Base-by-base conservation (phyloP, 2,113 vertebrate genomes). In the Thymallus thymallus region DNA sequence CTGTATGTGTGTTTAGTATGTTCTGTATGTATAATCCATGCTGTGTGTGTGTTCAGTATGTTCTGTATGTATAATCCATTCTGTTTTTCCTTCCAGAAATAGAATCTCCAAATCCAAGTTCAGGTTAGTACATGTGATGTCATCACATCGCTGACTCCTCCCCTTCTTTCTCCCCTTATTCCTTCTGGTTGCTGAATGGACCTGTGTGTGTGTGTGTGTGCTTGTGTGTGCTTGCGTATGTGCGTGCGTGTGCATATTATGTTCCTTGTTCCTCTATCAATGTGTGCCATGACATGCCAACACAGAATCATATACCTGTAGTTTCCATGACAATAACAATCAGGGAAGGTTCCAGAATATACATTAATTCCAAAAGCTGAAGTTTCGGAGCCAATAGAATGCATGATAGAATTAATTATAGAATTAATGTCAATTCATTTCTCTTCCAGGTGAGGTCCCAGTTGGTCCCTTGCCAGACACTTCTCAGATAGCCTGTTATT, bases 41-140 rank as follows among this genome's bases (percentile, higher is more conserved):
- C 83, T 95, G 90, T 96, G 12, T 55, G 12, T 60, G n/a, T 68
- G 81, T 48, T 48, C 46, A 9, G 35, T 41, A 10, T 41, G 35
- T 41, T 88, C 82, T 89, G 88, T 92, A 69, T 93, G 91, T 93
- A 92, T 93, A 94, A 94, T 92, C 91, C 91, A 89, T 92, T 94
- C 83, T 95, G 90, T 96, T 96, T 83, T 95, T 79, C 90, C 96
- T 94, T 94, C 92, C 95, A 99, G 98, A 93, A 97, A 97, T 93
- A 95, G 95, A 90, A 98, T 99, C 93, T 98, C 98, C 93, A 99
- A 98, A 92, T 99, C 97, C 78, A 99, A 99, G 91, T 99, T 98
- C 93, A 99, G 98, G 98, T 99, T 91, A 98, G 97, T 96, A 93
- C 86, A 89, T 89, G 67, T 80, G 82, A 51, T 51, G 16, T 14